Evolutionary conservation across 2,888 invertebrate species (phyloP), one percentile per base, ranked within the genome.

Genomic region (Nomada goodeniana): DNA sequence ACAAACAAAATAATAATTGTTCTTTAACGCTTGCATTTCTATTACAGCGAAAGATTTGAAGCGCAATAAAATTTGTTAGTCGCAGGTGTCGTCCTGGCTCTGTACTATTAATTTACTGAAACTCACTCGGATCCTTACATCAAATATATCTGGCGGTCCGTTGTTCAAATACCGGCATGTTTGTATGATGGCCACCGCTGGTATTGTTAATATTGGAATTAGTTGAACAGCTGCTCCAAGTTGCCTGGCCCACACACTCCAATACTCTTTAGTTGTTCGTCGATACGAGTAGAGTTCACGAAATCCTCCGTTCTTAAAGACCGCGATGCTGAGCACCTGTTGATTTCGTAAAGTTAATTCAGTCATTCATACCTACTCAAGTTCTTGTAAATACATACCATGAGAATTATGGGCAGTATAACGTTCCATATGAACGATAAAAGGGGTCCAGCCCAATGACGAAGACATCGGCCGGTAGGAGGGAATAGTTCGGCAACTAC

Each of bases 361-460:
- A 1, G 3, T 63, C 2, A 7, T n/a, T 2, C 15, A 15, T 2
- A 7, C 9, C 0, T 20, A 23, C 18, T 10, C 7, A 29, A 47
- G 11, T 36, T 11, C 2, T 13, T 1, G 29, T 7, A 29, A 23
- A 3, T 29, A 64, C 74, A 36, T 90, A 98, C 97, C 94, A 98
- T 96, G 70, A 98, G 94, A 10, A 97, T 95, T 71, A 98, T 97
- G 0, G 98, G 98, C 89, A 98, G 94, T 72, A 98, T 95, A 2
- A 98, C 97, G 91, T 97, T 98, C 98, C 98, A 98, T 0, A 96
- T 96, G 91, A 98, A 97, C 5, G 97, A 97, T 29, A 97, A 93
- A 80, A 98, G 94, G 13, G 97, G 96, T 7, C 96, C 96, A 11
- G 96, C 95, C 95, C 95, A 96, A 81, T 91, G 95, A 90, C 93